These are phyloP conservation scores for Drosophila niveifrons DNA, from an alignment of 2,888 invertebrate genomes.

Conservation along the genomic window DNA sequence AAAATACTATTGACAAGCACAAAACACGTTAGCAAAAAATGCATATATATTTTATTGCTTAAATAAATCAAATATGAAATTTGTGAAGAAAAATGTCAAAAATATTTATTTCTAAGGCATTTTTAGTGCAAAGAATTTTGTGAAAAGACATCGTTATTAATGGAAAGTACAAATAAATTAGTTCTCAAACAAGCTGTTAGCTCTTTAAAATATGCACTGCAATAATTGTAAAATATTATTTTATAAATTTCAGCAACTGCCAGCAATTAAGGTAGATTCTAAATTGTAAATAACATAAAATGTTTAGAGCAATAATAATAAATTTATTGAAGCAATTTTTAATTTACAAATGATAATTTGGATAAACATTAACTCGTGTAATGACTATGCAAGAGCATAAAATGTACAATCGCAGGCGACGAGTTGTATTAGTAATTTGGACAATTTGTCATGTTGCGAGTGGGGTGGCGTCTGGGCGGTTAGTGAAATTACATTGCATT, in stretches of 20 bases:
- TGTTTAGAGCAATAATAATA: neutral
- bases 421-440: conserved; percentile 17
- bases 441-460: conserved; percentile 45
- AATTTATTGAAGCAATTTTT: neutral
- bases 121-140: too few species aligned
- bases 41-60: neutral
- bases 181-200: too few species aligned
- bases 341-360: conserved; percentile 11
- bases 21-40: conserved; percentile 16
- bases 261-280: neutral
- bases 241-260: neutral
- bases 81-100: neutral
- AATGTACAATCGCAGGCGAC: conserved; percentile 7
- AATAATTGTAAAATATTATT: conserved; percentile 11
- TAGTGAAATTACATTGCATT: conserved; percentile 42
- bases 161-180: too few species aligned
- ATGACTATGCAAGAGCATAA: conserved; percentile 45
- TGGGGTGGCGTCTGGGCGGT: neutral
- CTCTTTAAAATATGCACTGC: too few species aligned
- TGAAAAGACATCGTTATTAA: too few species aligned
- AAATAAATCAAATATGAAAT: conserved; percentile 6
- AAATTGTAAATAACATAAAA: conserved; percentile 1
- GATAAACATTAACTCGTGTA: conserved; percentile 23
- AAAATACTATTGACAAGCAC: conserved; percentile 19
- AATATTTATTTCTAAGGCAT: neutral